Base-by-base conservation (phyloP, 2,888 invertebrate genomes). In the Macaria notata region DNA sequence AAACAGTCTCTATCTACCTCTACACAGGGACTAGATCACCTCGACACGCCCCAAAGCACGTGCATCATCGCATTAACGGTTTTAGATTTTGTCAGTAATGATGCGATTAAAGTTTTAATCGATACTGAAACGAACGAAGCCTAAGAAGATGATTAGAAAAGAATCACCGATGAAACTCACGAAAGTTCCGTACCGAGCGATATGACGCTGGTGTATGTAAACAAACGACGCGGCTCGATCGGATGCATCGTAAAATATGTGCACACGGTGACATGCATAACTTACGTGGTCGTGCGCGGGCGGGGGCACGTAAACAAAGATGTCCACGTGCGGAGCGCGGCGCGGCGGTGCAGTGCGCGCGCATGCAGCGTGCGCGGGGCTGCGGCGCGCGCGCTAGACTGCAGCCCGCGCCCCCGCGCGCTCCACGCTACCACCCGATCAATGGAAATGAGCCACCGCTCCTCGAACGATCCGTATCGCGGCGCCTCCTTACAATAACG, bases 371-470 rank as follows among this genome's bases (percentile, higher is more conserved):
- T 80, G 81, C 79, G 81, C 76, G 79, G 81, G 79, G 80, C 81
- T 72, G 75, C 71, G 75, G 78, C 72, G 77, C 78, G 64, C 78
- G 73, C 71, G 69, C 68, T 70, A 63, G 68, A 78, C 78, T 78
- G 78, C 78, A 75, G 71, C 64, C 62, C 83, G 84, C 75, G 76
- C 60, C 51, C 49, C 52, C 59, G 54, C 58, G 29, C 61, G 76
- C 81, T 82, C 83, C 80, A 82, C 75, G 70, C 78, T 76, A 73
- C 75, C 71, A 80, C 71, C 76, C 73, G 78, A 84, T 87, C 80
- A 88, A 88, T 88, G 87, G 83, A 84, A 86, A 87, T 84, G 75
- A 85, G 77, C 67, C 72, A 68, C 71, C 73, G 42, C 61, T 79
- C 76, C 75, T 68, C 67, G 62, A 69, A 66, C 66, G 70, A 72